phyloP scores from a whole-genome alignment of 2,113 vertebrate species.

The Anguilla rostrata region DNA sequence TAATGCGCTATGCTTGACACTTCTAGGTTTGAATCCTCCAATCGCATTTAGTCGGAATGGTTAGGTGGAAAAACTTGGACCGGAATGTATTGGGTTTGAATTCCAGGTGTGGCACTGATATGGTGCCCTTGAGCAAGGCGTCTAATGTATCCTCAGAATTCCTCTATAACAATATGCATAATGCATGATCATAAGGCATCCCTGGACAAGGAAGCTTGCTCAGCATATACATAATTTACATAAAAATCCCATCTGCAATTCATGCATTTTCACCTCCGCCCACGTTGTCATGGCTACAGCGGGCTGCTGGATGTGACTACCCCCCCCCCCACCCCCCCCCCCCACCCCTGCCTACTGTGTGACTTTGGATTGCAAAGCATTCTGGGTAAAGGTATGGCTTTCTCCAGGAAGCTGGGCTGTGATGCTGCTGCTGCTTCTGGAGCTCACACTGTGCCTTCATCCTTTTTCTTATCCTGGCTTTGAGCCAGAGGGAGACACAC shows the following conservation, averaged over 20 bases:
- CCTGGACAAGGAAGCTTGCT: neutral
- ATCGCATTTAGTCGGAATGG: neutral
- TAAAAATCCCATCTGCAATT: neutral
- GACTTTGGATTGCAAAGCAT: neutral
- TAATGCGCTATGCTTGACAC: neutral
- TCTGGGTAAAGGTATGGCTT: neutral
- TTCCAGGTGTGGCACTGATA: neutral
- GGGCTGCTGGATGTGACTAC: neutral
- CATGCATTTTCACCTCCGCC: neutral
- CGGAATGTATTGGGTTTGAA: neutral
- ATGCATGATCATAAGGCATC: neutral
- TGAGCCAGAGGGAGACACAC: neutral
- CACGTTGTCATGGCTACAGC: neutral
- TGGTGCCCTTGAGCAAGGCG: neutral
- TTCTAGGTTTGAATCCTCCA: neutral
- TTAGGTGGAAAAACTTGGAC: neutral
- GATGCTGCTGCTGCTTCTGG: neutral
- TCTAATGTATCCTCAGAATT: neutral
- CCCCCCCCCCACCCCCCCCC: too few species aligned
- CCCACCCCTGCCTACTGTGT: neutral
- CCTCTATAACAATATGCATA: neutral
- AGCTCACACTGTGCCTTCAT: neutral
- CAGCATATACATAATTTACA: neutral
- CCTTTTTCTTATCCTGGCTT: neutral
- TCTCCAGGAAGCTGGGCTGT: neutral